Conservation (phyloP, 2,888 invertebrate species). For the Nudaria mundana region DNA sequence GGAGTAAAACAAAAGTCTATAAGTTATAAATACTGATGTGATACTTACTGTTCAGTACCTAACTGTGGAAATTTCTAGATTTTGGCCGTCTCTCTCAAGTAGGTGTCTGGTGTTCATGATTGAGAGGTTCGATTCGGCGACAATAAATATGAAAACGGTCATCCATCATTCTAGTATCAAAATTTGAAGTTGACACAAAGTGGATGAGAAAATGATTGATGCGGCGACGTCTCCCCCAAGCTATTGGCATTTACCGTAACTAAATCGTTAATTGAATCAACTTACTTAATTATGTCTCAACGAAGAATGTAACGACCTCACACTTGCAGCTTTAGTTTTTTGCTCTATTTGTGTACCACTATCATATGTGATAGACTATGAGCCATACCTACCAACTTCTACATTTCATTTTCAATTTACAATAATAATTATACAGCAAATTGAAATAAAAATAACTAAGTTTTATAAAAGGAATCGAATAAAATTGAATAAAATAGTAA, state of each 20-base stretch:
- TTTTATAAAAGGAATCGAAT: no score
- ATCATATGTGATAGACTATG: no score
- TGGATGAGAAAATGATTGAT: slow-evolving; percentile 79
- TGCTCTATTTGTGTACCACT: no score
- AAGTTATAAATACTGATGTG: slow-evolving; percentile 60
- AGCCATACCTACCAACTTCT: no score
- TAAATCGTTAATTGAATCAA: slow-evolving; percentile 51
- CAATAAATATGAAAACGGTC: slow-evolving; percentile 50
- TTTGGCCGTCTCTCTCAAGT: slow-evolving; percentile 19
- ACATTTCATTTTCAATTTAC: no score
- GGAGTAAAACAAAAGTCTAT: slow-evolving; percentile 53
- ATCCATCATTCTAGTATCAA: slow-evolving; percentile 74
- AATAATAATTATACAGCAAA: no score
- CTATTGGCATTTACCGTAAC: slow-evolving; percentile 43
- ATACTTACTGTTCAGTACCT: slow-evolving; percentile 39
- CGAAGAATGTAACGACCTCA: slow-evolving; percentile 15
- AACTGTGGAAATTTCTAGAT: slow-evolving; percentile 30
- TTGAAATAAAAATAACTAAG: no score
- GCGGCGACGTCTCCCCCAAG: slow-evolving; percentile 54
- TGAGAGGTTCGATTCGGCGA: slow-evolving; percentile 34
- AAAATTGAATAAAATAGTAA: no score
- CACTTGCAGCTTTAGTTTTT: background rate
- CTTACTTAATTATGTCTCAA: slow-evolving; percentile 24
- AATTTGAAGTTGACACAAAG: slow-evolving; percentile 77
- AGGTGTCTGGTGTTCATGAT: slow-evolving; percentile 21